A percentile compares a stretch with the other conserved stretches of the same genome.
These are phyloP conservation scores for Trissoscelio sp. DNA, from an alignment of 2,888 invertebrate species.

Conservation along the genomic window DNA sequence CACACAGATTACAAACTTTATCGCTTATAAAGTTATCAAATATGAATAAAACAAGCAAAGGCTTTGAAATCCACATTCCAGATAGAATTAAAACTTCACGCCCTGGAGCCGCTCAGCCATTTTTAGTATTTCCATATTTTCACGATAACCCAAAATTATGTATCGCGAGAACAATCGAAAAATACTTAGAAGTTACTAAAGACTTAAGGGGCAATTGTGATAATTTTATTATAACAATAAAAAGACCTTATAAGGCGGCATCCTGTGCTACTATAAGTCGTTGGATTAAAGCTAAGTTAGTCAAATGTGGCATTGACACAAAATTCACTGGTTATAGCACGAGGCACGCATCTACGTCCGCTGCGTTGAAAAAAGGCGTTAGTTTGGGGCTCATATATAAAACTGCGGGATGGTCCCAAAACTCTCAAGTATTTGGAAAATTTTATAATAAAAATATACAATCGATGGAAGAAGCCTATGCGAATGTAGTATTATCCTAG, in stretches of 20 bases:
- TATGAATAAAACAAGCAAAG: neutral
- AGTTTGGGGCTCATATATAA: conserved; percentile 67
- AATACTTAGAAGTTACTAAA: neutral
- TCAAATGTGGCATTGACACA: neutral
- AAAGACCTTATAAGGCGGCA: neutral
- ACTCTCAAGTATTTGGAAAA: neutral
- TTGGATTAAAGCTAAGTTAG: neutral
- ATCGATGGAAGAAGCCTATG: no score
- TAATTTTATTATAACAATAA: neutral
- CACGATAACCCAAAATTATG: no score
- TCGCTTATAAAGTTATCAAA: neutral
- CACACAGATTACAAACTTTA: neutral
- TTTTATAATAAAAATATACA: neutral
- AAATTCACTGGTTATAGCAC: neutral
- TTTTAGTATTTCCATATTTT: no score
- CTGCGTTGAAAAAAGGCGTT: conserved; percentile 70
- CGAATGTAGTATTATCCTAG: no score
- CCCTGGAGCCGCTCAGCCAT: neutral
- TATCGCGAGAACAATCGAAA: neutral
- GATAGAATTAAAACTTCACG: neutral
- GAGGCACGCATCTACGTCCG: no score
- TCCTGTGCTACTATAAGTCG: neutral
- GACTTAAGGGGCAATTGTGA: neutral
- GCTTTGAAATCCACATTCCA: neutral
- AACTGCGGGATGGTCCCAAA: conserved; percentile 1